Evolutionary conservation across 2,888 invertebrate species (phyloP), one percentile per base, ranked within the genome.

Genomic region (Aspidiotus destructor): DNA sequence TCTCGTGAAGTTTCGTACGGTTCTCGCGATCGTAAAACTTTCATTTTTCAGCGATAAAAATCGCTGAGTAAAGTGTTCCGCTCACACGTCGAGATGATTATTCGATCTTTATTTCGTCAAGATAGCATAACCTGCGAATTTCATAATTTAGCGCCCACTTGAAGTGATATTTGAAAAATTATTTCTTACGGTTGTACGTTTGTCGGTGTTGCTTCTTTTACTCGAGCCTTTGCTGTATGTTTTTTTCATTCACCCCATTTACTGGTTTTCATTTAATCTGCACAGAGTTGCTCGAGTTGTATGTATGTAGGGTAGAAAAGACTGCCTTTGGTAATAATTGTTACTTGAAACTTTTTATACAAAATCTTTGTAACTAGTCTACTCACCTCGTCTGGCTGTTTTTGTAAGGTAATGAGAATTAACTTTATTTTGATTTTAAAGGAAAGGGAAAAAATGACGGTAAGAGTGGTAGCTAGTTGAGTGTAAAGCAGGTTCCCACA

Each of bases 291-390:
- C n/a, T 55, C n/a, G 17, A n/a, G 55, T 16, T 55, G 10, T 16
- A 16, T 16, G n/a, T 55, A 16, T 16, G 10, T 55, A 16, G n/a
- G n/a, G n/a, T 55, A 16, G 48, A 40, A 40, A 58, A 58, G 58
- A 58, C 48, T 13, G 48, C 48, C 48, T 58, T 17, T 13, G 58
- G 28, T 28, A 28, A 28, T 58, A 58, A 58, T 58, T 58, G 58
- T 58, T 58, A 58, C 40, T 58, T 58, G 58, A 58, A 58, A 58
- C 58, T 58, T 28, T 58, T 58, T 58, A 28, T 28, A 28, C 58
- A 28, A 28, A 58, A 58, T 58, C 48, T 48, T 48, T 58, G 58
- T 58, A 58, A 58, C 58, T 58, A 28, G 58, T 28, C 28, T 10
- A 28, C 58, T 58, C 40, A 58, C 6, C 58, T 40, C 40, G 28